phyloP scores from a whole-genome alignment of 2,113 vertebrate species.

The Nansenia antarctica region DNA sequence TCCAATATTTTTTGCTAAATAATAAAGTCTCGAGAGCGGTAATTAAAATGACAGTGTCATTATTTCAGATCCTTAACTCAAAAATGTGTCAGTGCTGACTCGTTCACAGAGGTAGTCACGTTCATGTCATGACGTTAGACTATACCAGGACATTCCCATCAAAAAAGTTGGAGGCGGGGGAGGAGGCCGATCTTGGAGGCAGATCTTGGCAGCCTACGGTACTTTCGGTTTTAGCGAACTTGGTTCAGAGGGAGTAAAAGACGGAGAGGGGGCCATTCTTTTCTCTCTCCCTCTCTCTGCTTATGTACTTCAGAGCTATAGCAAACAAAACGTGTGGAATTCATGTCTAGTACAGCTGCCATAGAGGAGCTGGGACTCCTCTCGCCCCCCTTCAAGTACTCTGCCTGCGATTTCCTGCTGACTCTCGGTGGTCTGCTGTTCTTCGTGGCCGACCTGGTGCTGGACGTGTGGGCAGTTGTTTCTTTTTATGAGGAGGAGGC shows the following conservation, averaged over 20 bases:
- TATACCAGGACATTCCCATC: no score
- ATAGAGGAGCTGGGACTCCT: background rate
- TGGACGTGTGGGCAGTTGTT: conserved; percentile 40
- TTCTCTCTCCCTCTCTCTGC: background rate
- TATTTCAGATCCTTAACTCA: no score
- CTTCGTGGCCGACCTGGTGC: conserved; percentile 42
- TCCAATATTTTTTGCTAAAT: no score
- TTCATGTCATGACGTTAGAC: no score
- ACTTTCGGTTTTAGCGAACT: background rate
- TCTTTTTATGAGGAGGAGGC: conserved; percentile 49
- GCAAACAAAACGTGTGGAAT: background rate
- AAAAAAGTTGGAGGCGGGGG: no score
- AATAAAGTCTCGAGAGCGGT: no score
- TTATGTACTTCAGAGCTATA: background rate
- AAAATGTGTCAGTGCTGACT: no score
- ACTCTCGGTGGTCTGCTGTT: conserved; percentile 31
- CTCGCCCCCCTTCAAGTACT: conserved; percentile 17
- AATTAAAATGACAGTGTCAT: no score
- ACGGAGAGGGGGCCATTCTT: background rate
- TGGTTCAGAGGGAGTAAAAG: background rate
- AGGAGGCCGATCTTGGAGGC: background rate
- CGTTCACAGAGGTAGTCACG: no score
- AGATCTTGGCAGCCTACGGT: no score
- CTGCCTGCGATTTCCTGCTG: conserved; percentile 18
- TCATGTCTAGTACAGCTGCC: background rate